Evolutionary conservation across 2,113 vertebrate species (phyloP).

Genomic region (Toxotes chatareus): DNA sequence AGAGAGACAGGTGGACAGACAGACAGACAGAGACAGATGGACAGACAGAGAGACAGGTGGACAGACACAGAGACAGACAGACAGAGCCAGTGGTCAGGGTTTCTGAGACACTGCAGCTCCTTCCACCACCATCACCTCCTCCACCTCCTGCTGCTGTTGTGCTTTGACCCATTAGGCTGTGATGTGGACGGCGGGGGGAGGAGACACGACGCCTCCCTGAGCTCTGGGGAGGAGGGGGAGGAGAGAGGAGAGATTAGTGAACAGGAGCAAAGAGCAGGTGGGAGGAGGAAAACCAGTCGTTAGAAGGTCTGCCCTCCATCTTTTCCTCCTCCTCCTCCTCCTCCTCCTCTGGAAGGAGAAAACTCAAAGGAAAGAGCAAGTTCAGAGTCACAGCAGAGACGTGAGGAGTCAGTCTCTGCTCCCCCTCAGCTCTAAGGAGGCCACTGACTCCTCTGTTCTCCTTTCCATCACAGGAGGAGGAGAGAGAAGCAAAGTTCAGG

Average conservation of each 20-base stretch:
- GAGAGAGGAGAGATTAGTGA: slow-evolving; percentile 46
- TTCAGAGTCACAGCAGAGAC: slow-evolving; percentile 3
- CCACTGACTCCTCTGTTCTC: neutral
- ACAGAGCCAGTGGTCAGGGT: slow-evolving; percentile 13
- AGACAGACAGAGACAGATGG: no score
- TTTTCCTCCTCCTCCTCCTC: slow-evolving; percentile 23
- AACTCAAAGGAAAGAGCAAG: neutral
- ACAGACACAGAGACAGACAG: neutral
- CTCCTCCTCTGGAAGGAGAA: neutral
- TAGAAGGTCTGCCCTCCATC: neutral
- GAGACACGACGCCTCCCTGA: neutral
- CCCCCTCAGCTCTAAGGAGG: slow-evolving; percentile 9
- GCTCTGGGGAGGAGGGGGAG: slow-evolving; percentile 35
- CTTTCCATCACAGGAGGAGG: slow-evolving; percentile 3
- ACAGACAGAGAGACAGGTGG: no score
- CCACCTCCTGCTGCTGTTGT: slow-evolving; percentile 33
- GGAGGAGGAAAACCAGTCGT: neutral
- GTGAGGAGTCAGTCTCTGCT: neutral
- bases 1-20: no score
- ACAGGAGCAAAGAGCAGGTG: neutral
- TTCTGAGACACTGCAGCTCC: slow-evolving; percentile 17
- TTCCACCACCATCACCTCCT: slow-evolving; percentile 25
- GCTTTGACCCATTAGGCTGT: slow-evolving; percentile 45
- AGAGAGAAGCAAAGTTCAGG: neutral
- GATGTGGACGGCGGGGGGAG: slow-evolving; percentile 12